Conservation (phyloP, 2,797 vertebrate species). For the Acomys russatus region DNA sequence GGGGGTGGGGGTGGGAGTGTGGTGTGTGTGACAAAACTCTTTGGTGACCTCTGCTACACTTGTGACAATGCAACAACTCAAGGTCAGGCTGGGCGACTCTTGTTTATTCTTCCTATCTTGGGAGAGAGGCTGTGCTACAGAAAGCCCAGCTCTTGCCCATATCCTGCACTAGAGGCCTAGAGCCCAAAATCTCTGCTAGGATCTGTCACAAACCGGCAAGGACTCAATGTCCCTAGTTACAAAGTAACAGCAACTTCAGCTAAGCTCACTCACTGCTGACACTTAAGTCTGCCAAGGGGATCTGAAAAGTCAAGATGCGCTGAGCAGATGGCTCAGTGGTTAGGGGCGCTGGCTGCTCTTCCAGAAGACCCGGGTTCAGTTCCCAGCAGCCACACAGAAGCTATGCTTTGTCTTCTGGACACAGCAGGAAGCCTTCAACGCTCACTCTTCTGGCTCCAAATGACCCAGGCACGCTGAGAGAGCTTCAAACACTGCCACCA, state of each 20-base stretch:
- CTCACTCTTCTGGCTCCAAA: neutral
- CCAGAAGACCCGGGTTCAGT: neutral
- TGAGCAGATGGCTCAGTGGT: neutral
- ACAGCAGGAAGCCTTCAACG: neutral
- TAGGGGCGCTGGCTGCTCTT: neutral
- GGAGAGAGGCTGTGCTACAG: neutral
- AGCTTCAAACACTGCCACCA: fast-evolving
- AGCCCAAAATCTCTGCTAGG: neutral
- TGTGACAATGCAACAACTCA: neutral
- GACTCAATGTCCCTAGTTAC: neutral
- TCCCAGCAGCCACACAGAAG: neutral
- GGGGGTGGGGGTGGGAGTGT: neutral
- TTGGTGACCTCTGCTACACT: neutral
- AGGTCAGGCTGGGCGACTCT: neutral
- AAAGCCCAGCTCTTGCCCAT: neutral
- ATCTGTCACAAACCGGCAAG: neutral
- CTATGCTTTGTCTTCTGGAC: neutral
- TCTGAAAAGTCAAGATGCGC: neutral
- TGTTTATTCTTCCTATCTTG: neutral
- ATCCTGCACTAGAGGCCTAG: neutral
- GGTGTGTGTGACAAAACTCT: neutral
- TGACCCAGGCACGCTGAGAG: neutral
- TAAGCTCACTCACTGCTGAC: neutral
- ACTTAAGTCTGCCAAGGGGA: neutral
- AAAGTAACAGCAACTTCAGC: neutral